These are phyloP conservation scores for Poeciliopsis turneri DNA, from an alignment of 2,797 vertebrate species.

Conservation along the genomic window DNA sequence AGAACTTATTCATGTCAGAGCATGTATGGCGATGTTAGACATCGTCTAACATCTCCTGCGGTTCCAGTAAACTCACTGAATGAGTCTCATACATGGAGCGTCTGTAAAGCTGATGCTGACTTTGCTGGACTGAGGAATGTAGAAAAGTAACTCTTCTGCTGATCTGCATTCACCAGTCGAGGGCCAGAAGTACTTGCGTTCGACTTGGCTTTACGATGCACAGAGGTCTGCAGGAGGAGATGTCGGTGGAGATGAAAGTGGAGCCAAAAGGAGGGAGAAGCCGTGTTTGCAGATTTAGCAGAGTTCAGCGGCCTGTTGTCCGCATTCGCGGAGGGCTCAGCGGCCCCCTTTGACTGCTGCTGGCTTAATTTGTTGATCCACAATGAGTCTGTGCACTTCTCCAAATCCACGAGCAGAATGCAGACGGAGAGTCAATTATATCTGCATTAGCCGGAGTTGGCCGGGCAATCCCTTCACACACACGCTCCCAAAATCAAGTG, in stretches of 20 bases:
- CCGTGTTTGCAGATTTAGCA: conserved; percentile 80
- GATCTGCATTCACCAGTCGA: conserved; percentile 67
- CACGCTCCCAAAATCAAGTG: conserved; percentile 71
- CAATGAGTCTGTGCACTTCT: conserved; percentile 78
- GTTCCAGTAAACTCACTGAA: conserved; percentile 66
- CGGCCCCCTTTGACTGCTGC: conserved; percentile 76
- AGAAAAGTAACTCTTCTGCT: conserved; percentile 46
- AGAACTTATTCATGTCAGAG: conserved; percentile 62
- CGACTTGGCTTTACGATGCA: conserved; percentile 77
- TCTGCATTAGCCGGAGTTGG: conserved; percentile 84
- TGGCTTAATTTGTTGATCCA: conserved; percentile 83
- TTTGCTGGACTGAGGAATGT: conserved; percentile 54
- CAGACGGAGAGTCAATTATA: conserved; percentile 87
- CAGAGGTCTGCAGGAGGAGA: conserved; percentile 70
- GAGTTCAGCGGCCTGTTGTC: conserved; percentile 79
- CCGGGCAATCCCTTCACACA: conserved; percentile 80
- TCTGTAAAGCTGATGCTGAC: conserved; percentile 64
- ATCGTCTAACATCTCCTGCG: conserved; percentile 53
- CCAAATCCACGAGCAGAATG: conserved; percentile 83
- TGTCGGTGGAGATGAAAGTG: conserved; percentile 77
- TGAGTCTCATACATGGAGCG: conserved; percentile 57
- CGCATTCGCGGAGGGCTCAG: conserved; percentile 69
- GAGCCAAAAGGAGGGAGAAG: conserved; percentile 58
- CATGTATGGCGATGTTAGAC: conserved; percentile 28
- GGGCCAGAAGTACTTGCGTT: conserved; percentile 75